Base-by-base conservation (phyloP, 2,888 invertebrate species). In the Pemphredon lugubris region DNA sequence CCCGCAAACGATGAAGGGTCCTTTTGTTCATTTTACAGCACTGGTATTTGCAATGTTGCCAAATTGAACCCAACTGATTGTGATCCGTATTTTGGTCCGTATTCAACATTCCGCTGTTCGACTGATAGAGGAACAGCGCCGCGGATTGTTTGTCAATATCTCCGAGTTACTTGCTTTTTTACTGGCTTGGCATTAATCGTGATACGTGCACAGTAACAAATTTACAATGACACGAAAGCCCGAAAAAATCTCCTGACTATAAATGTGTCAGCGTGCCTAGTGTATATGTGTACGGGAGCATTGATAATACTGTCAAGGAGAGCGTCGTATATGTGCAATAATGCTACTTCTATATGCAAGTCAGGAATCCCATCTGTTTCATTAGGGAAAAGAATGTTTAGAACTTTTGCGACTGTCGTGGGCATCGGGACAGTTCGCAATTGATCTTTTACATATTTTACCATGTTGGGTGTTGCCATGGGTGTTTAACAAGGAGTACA, bases 141-240 rank as follows among this genome's bases (percentile, higher is more conserved):
- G 51, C 67, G 57, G 74, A 75, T 82, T 83, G 84, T 82, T 82
- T 83, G 82, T 84, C 83, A 83, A 84, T 81, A 82, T 77, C 75
- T 74, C 65, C 39, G 64, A 67, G 71, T 67, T 64, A 39, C 58
- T 48, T 61, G 61, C 53, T 70, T 74, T n/a, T 75, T 75, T 58
- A 64, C 30, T 47, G 37, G 5, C 21, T 57, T 74, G 53, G 14
- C 21, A 21, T 55, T 48, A 13, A 20, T 48, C 14, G 50, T 50
- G 23, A 40, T 57, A 53, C 20, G 61, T 59, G 34, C 44, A 59
- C 37, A 53, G 51, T 16, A 39, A 55, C 37, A 14, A 20, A 54
- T 68, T 65, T 42, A 64, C 55, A 34, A 74, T 71, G 68, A 55
- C 54, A 55, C 57, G 39, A 59, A 58, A 40, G 20, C 32, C 48